These are phyloP conservation scores for Micrasema longulum DNA, from an alignment of 1,140 invertebrate genomes.

Conservation along the genomic window DNA sequence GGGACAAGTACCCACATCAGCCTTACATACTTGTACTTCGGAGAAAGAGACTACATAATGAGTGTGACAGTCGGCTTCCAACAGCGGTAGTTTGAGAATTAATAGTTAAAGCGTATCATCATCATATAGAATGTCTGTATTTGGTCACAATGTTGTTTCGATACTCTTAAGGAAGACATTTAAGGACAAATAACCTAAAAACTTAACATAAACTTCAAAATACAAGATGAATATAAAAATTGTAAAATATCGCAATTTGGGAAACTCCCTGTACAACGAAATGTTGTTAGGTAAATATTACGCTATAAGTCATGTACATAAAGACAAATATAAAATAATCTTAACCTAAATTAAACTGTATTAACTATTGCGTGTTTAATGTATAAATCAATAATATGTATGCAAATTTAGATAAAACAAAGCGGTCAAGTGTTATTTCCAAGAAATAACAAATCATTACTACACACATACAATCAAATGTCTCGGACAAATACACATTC, in stretches of 20 bases:
- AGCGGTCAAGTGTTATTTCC: slow-evolving; percentile 27
- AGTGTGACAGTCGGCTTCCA: too few relatives aligned
- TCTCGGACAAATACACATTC: slow-evolving; percentile 2
- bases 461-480: background rate
- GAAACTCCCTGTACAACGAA: slow-evolving; percentile 6
- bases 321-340: slow-evolving; percentile 29
- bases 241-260: background rate
- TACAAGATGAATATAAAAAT: background rate
- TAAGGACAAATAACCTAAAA: slow-evolving; percentile 31
- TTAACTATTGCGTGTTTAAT: slow-evolving; percentile 28
- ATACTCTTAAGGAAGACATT: slow-evolving; percentile 31
- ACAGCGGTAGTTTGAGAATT: background rate
- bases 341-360: slow-evolving; percentile 36
- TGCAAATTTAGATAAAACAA: background rate
- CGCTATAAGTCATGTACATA: slow-evolving; percentile 26
- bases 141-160: slow-evolving; percentile 18
- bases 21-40: too few relatives aligned
- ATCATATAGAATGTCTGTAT: slow-evolving; percentile 18
- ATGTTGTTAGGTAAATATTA: slow-evolving; percentile 18
- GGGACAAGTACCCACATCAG: too few relatives aligned
- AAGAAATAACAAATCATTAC: slow-evolving; percentile 26
- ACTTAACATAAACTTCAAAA: slow-evolving; percentile 33
- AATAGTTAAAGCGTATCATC: slow-evolving; percentile 9
- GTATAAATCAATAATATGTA: slow-evolving; percentile 23
- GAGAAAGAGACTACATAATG: too few relatives aligned